Evolutionary conservation across 2,113 vertebrate species (phyloP).

Genomic region (Bufo gargarizans): DNA sequence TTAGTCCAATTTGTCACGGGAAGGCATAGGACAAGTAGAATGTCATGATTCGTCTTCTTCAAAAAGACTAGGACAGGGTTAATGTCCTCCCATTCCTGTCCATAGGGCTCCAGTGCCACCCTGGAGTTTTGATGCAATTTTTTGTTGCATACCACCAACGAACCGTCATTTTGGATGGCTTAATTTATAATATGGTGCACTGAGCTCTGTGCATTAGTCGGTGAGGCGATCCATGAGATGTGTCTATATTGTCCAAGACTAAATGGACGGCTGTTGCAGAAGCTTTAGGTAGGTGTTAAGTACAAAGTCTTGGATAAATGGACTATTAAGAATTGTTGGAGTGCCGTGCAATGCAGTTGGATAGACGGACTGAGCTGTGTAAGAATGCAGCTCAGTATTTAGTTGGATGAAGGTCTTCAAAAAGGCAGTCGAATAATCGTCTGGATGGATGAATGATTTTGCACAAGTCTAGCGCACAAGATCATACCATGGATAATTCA

Average conservation of each 20-base stretch:
- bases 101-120: no score
- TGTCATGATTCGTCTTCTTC: no score
- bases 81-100: no score
- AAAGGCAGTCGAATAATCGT: background rate
- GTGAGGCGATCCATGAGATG: background rate
- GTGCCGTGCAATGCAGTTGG: background rate
- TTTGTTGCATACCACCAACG: no score
- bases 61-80: no score
- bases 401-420: background rate
- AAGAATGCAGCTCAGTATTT: background rate
- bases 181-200: background rate
- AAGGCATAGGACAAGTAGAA: no score
- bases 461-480: background rate
- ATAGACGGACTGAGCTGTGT: background rate
- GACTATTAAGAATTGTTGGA: no score
- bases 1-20: no score
- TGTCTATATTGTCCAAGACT: background rate
- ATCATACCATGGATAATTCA: background rate
- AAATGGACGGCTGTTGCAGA: background rate
- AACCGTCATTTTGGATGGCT: no score
- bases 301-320: background rate
- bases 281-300: background rate
- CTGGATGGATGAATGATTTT: background rate
- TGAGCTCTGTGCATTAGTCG: background rate
- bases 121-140: no score